Evolutionary conservation across 2,113 vertebrate genomes (phyloP), one percentile per base, ranked within the genome.

Genomic region (Seriola dumerili): DNA sequence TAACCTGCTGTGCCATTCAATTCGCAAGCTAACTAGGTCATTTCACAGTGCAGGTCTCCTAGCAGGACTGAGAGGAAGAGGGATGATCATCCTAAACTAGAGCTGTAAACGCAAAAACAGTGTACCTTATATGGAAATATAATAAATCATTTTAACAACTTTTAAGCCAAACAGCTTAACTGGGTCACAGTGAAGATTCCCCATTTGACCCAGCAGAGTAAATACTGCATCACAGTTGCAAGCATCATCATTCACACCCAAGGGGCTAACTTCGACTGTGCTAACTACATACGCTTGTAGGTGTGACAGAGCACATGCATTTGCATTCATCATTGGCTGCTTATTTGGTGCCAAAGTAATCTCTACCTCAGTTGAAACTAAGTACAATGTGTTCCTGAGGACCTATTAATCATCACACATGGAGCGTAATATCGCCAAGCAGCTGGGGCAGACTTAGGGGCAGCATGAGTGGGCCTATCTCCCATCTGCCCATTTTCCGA

Each of bases 401-500:
- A 78, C 63, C 55, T 65, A 90, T 84, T 87, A 85, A 90, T 93
- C 91, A 92, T 91, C 80, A 59, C 73, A 78, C 78, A 78, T 75
- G 80, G 71, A 88, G 76, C 7, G 9, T 66, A 78, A 84, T 78
- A 84, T 90, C 79, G 81, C 66, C 59, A 69, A 91, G 88, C 80
- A 89, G 82, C 85, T 91, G 90, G 77, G 80, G 76, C 73, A 88
- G 77, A 88, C 44, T 82, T 78, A 12, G 72, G 78, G 70, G 50
- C 57, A 91, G 81, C 79, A 68, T 81, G 85, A 86, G 83, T 83
- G 73, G 78, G 75, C 69, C 80, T 65, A 36, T 80, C 80, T 90
- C 62, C 91, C 93, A 93, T 91, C 92, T 93, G 91, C 80, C 86
- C 52, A 64, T 80, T 79, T 61, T 19, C 64, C 16, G 68, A 48